phyloP scores from a whole-genome alignment of 1,140 invertebrate genomes.

The Campoletis sonorensis region DNA sequence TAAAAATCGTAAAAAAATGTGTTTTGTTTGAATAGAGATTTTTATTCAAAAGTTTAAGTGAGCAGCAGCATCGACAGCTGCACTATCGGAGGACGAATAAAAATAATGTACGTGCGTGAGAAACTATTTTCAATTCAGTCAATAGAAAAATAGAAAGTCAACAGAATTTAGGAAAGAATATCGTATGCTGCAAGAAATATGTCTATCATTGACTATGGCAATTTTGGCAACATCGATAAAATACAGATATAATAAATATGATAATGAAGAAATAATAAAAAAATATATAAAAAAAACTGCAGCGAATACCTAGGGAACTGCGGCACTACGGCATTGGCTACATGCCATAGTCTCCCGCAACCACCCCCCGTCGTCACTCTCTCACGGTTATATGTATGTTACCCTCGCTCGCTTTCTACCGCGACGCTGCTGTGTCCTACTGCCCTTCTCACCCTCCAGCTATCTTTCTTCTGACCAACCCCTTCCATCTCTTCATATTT shows the following conservation, averaged over 20 bases:
- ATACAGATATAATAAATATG: slow-evolving; percentile 39
- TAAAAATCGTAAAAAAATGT: no score
- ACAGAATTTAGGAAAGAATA: background rate
- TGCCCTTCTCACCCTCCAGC: slow-evolving; percentile 47
- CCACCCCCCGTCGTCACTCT: slow-evolving; percentile 58
- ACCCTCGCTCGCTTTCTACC: slow-evolving; percentile 39
- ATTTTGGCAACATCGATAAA: slow-evolving; percentile 32
- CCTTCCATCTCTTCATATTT: slow-evolving; percentile 26
- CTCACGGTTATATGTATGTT: slow-evolving; percentile 35
- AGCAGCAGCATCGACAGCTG: slow-evolving; percentile 59
- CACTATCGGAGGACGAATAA: slow-evolving; percentile 43
- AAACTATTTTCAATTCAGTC: slow-evolving; percentile 1
- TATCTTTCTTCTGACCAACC: slow-evolving; percentile 35
- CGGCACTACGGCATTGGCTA: slow-evolving; percentile 71
- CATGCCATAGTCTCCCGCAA: slow-evolving; percentile 63
- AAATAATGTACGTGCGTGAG: background rate
- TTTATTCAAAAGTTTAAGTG: no score
- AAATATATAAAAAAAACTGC: slow-evolving; percentile 31
- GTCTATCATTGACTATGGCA: slow-evolving; percentile 14
- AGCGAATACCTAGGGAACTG: slow-evolving; percentile 62
- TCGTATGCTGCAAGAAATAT: background rate
- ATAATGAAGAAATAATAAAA: no score
- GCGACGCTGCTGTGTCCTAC: slow-evolving; percentile 45
- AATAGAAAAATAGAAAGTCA: slow-evolving; percentile 15
- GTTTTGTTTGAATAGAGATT: no score